Conservation (phyloP, 2,888 invertebrate genomes). For the Polydrusus cervinus region DNA sequence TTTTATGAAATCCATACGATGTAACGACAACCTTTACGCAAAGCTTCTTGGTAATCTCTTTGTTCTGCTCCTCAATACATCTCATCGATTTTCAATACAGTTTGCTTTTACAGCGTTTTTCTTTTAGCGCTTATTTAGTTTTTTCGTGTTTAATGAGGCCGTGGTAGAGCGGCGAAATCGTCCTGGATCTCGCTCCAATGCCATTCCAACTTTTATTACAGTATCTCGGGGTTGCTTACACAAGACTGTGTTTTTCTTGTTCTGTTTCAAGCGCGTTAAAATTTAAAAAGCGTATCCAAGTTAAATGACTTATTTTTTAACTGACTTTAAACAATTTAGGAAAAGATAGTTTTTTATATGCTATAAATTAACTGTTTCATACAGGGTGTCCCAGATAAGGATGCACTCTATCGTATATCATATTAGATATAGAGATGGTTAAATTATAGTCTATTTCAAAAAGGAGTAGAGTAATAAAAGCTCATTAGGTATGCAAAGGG, state of each 20-base stretch:
- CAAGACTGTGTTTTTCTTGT: constrained; percentile 33
- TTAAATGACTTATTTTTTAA: not conserved
- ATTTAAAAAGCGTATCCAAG: not conserved
- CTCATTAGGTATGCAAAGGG: too few relatives aligned
- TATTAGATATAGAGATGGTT: too few relatives aligned
- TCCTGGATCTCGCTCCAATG: constrained; percentile 37
- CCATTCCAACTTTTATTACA: constrained; percentile 42
- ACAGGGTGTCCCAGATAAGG: too few relatives aligned
- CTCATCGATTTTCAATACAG: constrained; percentile 15
- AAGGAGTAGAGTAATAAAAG: too few relatives aligned
- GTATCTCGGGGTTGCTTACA: constrained; percentile 38
- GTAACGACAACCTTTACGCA: constrained; percentile 15
- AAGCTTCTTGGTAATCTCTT: constrained; percentile 13
- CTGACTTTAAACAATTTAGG: too few relatives aligned
- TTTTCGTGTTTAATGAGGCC: constrained; percentile 37
- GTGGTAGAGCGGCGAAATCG: constrained; percentile 33
- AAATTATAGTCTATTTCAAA: too few relatives aligned
- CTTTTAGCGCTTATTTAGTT: constrained; percentile 27
- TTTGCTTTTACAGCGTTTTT: constrained; percentile 22
- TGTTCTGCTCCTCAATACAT: constrained; percentile 24
- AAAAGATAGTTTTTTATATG: too few relatives aligned
- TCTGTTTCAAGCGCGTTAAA: not conserved
- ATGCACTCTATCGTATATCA: too few relatives aligned
- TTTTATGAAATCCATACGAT: constrained; percentile 18
- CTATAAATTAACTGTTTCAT: too few relatives aligned